Percentiles rank a stretch among this genome's conserved stretches.
These are phyloP conservation scores for Thrips palmi DNA, from an alignment of 1,140 invertebrate genomes.

Conservation along the genomic window DNA sequence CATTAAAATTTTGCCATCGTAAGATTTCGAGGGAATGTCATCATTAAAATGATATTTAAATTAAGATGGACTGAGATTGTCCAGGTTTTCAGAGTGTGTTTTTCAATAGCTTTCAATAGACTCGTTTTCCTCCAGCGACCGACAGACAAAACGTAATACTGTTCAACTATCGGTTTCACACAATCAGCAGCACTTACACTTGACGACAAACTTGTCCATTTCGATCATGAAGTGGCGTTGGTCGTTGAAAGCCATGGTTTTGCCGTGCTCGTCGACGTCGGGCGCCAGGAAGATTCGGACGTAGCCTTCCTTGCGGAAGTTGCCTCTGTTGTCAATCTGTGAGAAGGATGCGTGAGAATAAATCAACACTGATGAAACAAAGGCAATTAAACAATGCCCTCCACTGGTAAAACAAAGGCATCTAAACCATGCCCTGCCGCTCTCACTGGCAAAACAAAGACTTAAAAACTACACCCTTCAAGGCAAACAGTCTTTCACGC, in stretches of 20 bases:
- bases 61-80: no score
- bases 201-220: conserved; percentile 33
- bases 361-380: no score
- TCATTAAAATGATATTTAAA: no score
- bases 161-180: conserved; percentile 1
- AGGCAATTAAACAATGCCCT: conserved; percentile 19
- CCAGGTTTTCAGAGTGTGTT: no score
- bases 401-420: no score
- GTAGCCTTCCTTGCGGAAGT: conserved; percentile 24
- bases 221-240: conserved; percentile 33
- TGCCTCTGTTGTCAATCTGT: conserved; percentile 19
- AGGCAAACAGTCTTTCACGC: no score
- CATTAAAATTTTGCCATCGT: no score
- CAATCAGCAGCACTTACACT: conserved; percentile 23
- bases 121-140: not conserved
- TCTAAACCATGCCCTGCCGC: no score
- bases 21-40: no score
- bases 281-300: conserved; percentile 39
- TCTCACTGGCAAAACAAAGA: no score
- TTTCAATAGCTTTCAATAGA: no score
- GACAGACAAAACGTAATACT: conserved; percentile 7
- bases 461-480: no score
- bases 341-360: conserved; percentile 2
- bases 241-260: conserved; percentile 26
- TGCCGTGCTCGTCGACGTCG: conserved; percentile 31